phyloP scores from a whole-genome alignment of 2,888 invertebrate genomes.

The Mamestra brassicae region DNA sequence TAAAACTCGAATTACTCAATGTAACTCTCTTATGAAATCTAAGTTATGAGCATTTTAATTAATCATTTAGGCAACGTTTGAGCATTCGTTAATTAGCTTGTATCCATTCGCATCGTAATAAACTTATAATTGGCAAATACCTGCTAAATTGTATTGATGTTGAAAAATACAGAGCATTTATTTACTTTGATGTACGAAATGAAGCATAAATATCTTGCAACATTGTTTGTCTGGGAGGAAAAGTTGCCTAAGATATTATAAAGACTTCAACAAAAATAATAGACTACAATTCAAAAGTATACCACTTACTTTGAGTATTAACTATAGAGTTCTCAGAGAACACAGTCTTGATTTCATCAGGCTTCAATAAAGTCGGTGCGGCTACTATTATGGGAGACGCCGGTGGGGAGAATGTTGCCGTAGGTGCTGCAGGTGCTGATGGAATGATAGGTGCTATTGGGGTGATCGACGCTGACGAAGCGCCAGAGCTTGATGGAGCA shows the following conservation, averaged over 20 bases:
- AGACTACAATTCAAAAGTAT: neutral
- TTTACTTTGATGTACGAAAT: slow-evolving; percentile 12
- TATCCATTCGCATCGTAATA: slow-evolving; percentile 39
- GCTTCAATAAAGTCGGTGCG: slow-evolving; percentile 37
- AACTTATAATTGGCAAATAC: slow-evolving; percentile 37
- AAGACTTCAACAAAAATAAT: slow-evolving; percentile 17
- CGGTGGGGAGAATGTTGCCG: slow-evolving; percentile 21
- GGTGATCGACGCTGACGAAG: slow-evolving; percentile 35
- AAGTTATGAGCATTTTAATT: slow-evolving; percentile 39
- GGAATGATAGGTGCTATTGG: slow-evolving; percentile 28
- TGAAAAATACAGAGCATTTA: slow-evolving; percentile 26
- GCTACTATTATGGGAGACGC: slow-evolving; percentile 25
- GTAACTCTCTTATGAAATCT: slow-evolving; percentile 30
- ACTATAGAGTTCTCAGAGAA: slow-evolving; percentile 73
- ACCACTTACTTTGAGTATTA: slow-evolving; percentile 78
- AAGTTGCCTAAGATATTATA: slow-evolving; percentile 15
- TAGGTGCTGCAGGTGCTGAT: slow-evolving; percentile 24
- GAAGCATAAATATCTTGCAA: slow-evolving; percentile 25
- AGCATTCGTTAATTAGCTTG: slow-evolving; percentile 42
- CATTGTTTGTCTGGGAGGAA: neutral
- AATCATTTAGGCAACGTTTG: slow-evolving; percentile 32
- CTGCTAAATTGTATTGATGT: slow-evolving; percentile 36
- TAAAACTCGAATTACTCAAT: slow-evolving; percentile 18
- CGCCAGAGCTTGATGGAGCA: slow-evolving; percentile 15
- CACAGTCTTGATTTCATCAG: slow-evolving; percentile 59